These are phyloP conservation scores for Tragopan temminckii DNA, from an alignment of 2,797 vertebrate genomes.

Conservation along the genomic window DNA sequence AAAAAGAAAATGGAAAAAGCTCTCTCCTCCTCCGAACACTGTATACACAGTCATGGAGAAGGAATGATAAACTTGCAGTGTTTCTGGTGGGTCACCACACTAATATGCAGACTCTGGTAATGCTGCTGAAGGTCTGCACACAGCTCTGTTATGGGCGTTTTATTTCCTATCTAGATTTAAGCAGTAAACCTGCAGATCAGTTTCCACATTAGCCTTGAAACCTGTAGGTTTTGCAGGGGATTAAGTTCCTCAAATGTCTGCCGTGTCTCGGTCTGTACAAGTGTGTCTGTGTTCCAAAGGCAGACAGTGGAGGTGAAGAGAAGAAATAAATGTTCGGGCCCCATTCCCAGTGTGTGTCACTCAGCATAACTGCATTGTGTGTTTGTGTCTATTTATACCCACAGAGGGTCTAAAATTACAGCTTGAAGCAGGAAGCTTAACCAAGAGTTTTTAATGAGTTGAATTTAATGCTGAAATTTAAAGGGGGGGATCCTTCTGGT, in stretches of 20 bases:
- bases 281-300: accelerated
- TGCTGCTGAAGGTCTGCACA: not conserved
- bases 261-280: not conserved
- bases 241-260: not conserved
- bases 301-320: not conserved
- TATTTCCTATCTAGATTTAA: not conserved
- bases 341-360: slow-evolving; percentile 7
- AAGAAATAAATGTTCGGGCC: slow-evolving; percentile 1
- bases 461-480: not conserved
- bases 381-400: slow-evolving; percentile 39
- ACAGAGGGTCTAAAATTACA: slow-evolving; percentile 1
- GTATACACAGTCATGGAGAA: not conserved
- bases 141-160: not conserved
- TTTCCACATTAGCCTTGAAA: not conserved
- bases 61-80: not conserved
- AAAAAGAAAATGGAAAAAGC: not conserved
- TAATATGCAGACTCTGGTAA: not conserved
- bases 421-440: slow-evolving; percentile 21
- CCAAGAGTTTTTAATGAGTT: not conserved
- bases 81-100: not conserved
- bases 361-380: not conserved
- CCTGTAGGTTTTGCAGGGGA: not conserved
- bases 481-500: not conserved
- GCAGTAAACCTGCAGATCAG: not conserved
- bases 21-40: not conserved